phyloP scores from a whole-genome alignment of 92 coral and sea anemone species.

The Porites evermanni region DNA sequence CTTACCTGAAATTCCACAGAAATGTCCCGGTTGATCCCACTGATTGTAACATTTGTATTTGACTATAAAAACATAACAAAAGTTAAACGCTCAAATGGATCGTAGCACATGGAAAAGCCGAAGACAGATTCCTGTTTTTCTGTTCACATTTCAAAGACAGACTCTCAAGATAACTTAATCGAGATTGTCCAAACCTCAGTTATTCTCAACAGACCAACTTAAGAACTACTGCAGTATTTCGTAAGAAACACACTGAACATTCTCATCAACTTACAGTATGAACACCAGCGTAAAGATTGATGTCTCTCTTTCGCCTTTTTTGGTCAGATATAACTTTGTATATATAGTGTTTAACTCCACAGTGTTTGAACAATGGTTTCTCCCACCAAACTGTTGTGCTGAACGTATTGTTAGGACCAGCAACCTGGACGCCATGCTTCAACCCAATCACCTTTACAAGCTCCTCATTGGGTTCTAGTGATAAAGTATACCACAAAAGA shows the following conservation, averaged over 20 bases:
- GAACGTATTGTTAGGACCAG: conserved; percentile 27
- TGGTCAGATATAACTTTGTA: background rate
- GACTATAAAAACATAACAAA: background rate
- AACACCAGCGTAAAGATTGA: background rate
- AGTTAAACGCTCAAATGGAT: too few relatives aligned
- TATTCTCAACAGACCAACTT: too few relatives aligned
- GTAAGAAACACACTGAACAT: background rate
- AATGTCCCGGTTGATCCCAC: background rate
- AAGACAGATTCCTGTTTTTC: too few relatives aligned
- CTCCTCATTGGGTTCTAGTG: conserved; percentile 38
- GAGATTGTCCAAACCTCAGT: too few relatives aligned
- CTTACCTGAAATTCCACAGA: conserved; percentile 27
- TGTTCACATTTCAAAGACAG: too few relatives aligned
- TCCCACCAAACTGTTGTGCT: conserved; percentile 25
- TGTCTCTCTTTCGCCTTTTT: background rate
- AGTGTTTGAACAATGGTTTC: conserved; percentile 52
- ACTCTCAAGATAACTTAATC: too few relatives aligned
- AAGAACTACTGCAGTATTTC: too few relatives aligned
- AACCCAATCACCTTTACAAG: conserved; percentile 43
- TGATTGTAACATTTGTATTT: conserved; percentile 23
- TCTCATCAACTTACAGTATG: conserved; percentile 14
- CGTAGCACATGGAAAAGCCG: too few relatives aligned
- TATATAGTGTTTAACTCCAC: conserved; percentile 33
- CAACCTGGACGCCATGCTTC: background rate
- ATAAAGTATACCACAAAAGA: too few relatives aligned